These are phyloP conservation scores for Ceriagrion tenellum DNA, from an alignment of 2,888 invertebrate genomes.

Conservation along the genomic window DNA sequence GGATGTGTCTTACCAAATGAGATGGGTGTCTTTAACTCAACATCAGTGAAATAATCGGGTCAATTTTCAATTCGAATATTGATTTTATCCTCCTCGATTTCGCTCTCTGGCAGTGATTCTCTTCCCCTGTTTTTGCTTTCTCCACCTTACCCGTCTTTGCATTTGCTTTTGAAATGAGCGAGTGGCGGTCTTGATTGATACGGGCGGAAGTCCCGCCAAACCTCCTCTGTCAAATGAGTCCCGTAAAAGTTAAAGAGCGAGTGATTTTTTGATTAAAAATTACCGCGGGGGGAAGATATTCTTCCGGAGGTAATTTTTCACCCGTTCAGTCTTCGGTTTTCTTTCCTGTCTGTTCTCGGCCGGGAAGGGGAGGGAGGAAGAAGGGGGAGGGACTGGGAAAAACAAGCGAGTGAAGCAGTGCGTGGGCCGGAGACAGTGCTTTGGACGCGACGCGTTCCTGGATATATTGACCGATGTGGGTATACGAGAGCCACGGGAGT, in stretches of 20 bases:
- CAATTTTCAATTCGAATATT: background rate
- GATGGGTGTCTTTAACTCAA: no score
- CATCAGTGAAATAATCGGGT: no score
- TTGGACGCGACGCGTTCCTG: background rate
- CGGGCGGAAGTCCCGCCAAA: background rate
- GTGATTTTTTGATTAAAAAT: background rate
- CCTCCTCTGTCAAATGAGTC: background rate
- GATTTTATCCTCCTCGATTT: background rate
- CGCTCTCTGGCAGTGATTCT: background rate
- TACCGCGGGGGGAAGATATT: background rate
- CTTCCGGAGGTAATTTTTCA: background rate
- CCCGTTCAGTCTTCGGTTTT: background rate
- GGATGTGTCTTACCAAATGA: no score
- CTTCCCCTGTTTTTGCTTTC: background rate
- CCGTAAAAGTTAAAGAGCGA: background rate
- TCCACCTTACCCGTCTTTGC: background rate
- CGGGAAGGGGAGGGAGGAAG: background rate
- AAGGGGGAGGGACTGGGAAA: background rate
- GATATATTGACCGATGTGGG: background rate
- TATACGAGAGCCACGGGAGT: background rate
- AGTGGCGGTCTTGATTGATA: background rate
- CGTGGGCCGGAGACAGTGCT: background rate
- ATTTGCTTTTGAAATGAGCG: background rate
- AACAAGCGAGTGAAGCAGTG: background rate
- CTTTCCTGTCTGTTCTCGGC: background rate